These are phyloP conservation scores for Thunnus thynnus DNA, from an alignment of 2,113 vertebrate genomes.

Conservation along the genomic window DNA sequence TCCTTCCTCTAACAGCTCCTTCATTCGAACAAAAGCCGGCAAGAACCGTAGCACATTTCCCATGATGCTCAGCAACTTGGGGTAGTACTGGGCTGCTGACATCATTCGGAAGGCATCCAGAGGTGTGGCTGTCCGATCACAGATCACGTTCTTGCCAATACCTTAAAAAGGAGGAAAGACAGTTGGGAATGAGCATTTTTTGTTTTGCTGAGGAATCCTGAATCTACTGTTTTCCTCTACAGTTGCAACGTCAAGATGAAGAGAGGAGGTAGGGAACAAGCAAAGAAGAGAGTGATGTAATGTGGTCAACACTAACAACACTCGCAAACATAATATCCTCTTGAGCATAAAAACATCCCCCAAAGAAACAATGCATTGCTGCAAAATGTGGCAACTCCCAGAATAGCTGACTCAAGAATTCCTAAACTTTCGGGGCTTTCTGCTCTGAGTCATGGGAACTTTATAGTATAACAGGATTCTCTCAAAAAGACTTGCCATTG, in stretches of 20 bases:
- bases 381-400: conserved; percentile 47
- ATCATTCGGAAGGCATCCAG: conserved; percentile 98
- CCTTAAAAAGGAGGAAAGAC: conserved; percentile 80
- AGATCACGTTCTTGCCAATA: conserved; percentile 98
- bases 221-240: background rate
- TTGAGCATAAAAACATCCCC: conserved; percentile 51
- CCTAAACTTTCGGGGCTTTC: conserved; percentile 3
- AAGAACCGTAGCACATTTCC: conserved; percentile 97
- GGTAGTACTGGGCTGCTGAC: conserved; percentile 98
- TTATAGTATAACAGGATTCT: background rate
- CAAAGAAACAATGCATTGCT: conserved; percentile 50
- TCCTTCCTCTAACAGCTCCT: conserved; percentile 96
- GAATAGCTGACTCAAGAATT: conserved; percentile 42
- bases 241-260: background rate
- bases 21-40: conserved; percentile 96
- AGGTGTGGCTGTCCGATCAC: conserved; percentile 95
- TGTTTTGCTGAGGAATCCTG: background rate
- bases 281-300: background rate
- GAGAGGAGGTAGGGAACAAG: background rate
- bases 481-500: conserved; percentile 1
- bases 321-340: conserved; percentile 58
- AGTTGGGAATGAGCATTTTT: conserved; percentile 1
- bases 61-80: conserved; percentile 99
- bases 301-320: background rate
- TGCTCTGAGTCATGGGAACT: background rate